Evolutionary conservation across 2,113 vertebrate species (phyloP).

Genomic region (Cyanoramphus novaezelandiae): DNA sequence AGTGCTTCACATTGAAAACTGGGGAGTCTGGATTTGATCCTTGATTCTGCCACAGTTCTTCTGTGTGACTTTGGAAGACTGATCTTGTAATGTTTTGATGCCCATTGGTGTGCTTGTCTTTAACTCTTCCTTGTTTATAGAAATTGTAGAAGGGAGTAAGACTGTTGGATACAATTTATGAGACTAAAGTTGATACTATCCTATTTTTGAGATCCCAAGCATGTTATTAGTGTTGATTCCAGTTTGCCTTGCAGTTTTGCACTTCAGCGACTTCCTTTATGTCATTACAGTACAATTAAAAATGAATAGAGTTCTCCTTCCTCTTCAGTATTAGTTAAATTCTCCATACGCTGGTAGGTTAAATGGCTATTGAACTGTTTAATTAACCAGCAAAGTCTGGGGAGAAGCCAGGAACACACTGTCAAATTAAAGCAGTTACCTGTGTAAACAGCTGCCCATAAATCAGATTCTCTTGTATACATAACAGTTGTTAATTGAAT

Average conservation of each 20-base stretch:
- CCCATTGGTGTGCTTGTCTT: accelerated
- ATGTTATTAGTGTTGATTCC: not conserved
- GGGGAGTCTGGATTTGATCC: not conserved
- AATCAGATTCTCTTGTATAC: conserved; percentile 38
- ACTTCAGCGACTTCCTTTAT: not conserved
- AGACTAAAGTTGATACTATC: not conserved
- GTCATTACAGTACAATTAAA: not conserved
- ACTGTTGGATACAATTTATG: not conserved
- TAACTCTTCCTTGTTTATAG: not conserved
- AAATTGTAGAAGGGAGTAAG: not conserved
- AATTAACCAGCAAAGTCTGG: conserved; percentile 45
- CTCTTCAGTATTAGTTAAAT: not conserved
- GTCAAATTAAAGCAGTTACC: conserved; percentile 36
- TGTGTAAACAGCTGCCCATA: conserved; percentile 41
- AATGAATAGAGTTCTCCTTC: not conserved
- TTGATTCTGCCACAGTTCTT: not conserved
- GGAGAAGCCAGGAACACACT: conserved; percentile 25
- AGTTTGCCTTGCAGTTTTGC: not conserved
- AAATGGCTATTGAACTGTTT: conserved; percentile 45
- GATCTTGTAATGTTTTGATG: accelerated
- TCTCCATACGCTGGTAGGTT: conserved; percentile 27
- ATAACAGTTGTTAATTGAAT: conserved; percentile 54
- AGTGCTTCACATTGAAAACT: accelerated
- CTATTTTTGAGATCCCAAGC: not conserved
- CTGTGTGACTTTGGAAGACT: not conserved